Evolutionary conservation across 1,140 invertebrate species (phyloP).

Genomic region (Copidosoma floridanum): DNA sequence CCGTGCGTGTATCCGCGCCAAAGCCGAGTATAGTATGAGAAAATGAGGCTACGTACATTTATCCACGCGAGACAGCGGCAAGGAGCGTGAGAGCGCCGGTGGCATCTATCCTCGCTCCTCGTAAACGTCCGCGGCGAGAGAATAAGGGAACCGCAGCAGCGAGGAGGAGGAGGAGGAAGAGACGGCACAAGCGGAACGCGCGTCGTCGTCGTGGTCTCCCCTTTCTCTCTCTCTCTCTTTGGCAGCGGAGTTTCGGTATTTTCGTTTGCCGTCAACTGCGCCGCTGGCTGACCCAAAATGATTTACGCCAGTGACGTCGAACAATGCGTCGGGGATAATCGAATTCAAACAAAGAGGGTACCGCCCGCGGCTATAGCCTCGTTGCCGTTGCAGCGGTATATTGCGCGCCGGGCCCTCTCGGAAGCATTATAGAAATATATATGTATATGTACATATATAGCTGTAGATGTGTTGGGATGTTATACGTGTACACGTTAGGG

Average conservation of each 20-base stretch:
- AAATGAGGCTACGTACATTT: no score
- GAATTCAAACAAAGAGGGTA: constrained; percentile 27
- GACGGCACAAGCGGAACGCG: neutral
- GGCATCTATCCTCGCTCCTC: constrained; percentile 13
- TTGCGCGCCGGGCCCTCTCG: no score
- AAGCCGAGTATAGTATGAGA: no score
- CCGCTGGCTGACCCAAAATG: constrained; percentile 21
- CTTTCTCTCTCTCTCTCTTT: neutral
- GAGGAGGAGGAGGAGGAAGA: neutral
- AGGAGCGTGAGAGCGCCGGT: constrained; percentile 19
- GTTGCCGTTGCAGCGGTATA: constrained; percentile 1
- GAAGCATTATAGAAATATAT: no score
- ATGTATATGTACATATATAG: no score
- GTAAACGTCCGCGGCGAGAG: constrained; percentile 5
- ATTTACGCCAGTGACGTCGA: constrained; percentile 26
- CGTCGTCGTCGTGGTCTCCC: no score
- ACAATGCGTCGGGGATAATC: constrained; percentile 25
- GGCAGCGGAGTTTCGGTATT: constrained; percentile 19
- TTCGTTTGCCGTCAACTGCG: constrained; percentile 1
- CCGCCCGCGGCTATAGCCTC: constrained; percentile 15
- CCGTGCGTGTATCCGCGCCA: no score
- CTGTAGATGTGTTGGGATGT: no score
- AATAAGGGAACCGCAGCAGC: neutral
- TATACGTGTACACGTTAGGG: no score
- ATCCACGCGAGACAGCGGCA: no score